Conservation (phyloP, 1,140 invertebrate species). For the Arctopsyche grandis region DNA sequence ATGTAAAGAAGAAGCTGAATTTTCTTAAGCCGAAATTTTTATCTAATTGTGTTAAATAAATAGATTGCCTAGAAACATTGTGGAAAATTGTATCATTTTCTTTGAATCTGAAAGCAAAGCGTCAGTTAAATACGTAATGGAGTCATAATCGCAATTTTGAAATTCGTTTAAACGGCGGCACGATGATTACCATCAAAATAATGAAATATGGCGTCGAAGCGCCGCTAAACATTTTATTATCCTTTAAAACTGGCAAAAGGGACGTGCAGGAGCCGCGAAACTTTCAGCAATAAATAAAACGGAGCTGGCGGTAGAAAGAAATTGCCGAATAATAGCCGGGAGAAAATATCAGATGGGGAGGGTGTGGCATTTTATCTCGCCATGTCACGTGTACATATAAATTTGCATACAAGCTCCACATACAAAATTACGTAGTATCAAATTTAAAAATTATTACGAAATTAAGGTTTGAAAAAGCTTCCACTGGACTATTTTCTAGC, state of each 20-base stretch:
- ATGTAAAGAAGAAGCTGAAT: too few species aligned
- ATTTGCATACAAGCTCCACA: neutral
- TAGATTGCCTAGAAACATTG: too few species aligned
- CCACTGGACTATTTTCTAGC: neutral
- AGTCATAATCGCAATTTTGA: neutral
- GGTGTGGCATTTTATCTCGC: neutral
- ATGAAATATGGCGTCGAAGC: constrained; percentile 50
- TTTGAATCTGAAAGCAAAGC: too few species aligned
- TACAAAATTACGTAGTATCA: too few species aligned
- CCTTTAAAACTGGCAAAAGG: constrained; percentile 38
- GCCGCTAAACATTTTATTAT: constrained; percentile 52
- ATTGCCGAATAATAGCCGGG: constrained; percentile 37
- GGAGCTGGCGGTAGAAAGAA: constrained; percentile 40
- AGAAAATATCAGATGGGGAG: neutral
- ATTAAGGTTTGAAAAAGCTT: too few species aligned
- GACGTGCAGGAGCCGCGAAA: constrained; percentile 37
- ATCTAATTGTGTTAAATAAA: too few species aligned
- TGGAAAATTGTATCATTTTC: too few species aligned
- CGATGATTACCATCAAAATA: constrained; percentile 53
- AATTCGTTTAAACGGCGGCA: constrained; percentile 7
- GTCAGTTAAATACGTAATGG: too few species aligned
- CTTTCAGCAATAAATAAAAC: constrained; percentile 52
- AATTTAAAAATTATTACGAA: too few species aligned
- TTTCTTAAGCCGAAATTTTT: too few species aligned
- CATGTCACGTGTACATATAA: neutral